Percentiles rank a stretch among this genome's conserved stretches.
Conservation (phyloP, 2,113 vertebrate species). For the Butastur rufipennis region DNA sequence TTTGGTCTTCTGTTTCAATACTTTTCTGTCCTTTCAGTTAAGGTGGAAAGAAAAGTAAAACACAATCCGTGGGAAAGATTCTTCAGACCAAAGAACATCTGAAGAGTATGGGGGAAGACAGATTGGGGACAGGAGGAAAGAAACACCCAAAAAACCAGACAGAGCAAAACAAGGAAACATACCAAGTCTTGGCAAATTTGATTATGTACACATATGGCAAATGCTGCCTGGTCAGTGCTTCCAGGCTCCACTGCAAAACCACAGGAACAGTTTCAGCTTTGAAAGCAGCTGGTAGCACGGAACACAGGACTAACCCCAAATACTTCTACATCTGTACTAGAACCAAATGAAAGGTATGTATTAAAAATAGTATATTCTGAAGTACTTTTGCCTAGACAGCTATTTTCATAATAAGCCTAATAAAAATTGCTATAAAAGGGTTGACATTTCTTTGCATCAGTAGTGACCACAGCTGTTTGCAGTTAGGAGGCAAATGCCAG, state of each 20-base stretch:
- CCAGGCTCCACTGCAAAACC: background rate
- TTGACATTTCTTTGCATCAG: background rate
- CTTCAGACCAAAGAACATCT: background rate
- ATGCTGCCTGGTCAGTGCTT: background rate
- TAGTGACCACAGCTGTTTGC: conserved; percentile 44
- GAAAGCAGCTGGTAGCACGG: background rate
- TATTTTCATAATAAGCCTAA: background rate
- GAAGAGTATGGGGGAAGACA: background rate
- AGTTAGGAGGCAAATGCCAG: conserved; percentile 28
- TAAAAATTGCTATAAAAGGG: background rate
- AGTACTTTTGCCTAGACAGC: background rate
- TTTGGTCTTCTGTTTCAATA: background rate
- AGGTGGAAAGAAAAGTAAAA: background rate
- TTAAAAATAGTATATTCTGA: background rate
- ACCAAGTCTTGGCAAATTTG: background rate
- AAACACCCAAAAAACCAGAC: background rate
- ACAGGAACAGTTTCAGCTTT: background rate
- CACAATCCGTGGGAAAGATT: background rate
- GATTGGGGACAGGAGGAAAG: background rate
- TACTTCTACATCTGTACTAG: background rate
- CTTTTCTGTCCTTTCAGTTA: background rate
- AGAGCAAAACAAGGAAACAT: background rate
- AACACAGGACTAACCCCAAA: background rate
- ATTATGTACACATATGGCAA: background rate
- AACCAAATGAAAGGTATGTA: background rate